Base-by-base conservation (phyloP, 2,113 vertebrate species). In the Asarcornis scutulata region DNA sequence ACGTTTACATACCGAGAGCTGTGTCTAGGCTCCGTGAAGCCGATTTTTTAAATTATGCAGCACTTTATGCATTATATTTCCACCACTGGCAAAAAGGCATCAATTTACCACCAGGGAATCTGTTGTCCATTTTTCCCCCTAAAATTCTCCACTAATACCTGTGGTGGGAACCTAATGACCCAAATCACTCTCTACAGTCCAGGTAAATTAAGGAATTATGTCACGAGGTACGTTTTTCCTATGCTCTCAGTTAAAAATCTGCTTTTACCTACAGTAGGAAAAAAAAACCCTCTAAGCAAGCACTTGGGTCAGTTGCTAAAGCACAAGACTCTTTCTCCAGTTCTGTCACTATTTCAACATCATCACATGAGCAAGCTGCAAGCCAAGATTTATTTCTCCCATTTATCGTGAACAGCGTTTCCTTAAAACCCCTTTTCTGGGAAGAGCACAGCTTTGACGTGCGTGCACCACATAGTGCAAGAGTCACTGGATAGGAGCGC, bases 341-440 rank as follows among this genome's bases (percentile, higher is more conserved):
- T 90, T 90, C 76, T 69, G 62, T 78, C 73, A 69, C 55, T 75
- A 95, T 96, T 96, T 91, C 89, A 83, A 91, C 96, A 96, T 60
- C 71, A 22, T 63, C 92, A 91, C 71, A 89, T 95, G 96, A 96
- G 77, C 81, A 84, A 92, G 66, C 38, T 79, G 69, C 64, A 91
- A 75, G 90, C 36, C 80, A 92, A 94, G 69, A 72, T 66, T 77
- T 86, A 52, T 71, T 95, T 86, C 91, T 78, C 53, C 58, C 87
- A 25, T 87, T 89, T 74, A 67, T 73, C 67, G 76, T 2, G 1
- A 14, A 1, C 6, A 73, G 74, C 40, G 82, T 82, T 78, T 50
- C 63, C n/a, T 64, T 79, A 79, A 86, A 23, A 3, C 4, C 22
- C 17, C 59, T 85, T 25, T 80, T 31, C 73, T 86, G 55, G 86